Conservation (phyloP, 2,113 vertebrate species). For the Climacteris rufus region DNA sequence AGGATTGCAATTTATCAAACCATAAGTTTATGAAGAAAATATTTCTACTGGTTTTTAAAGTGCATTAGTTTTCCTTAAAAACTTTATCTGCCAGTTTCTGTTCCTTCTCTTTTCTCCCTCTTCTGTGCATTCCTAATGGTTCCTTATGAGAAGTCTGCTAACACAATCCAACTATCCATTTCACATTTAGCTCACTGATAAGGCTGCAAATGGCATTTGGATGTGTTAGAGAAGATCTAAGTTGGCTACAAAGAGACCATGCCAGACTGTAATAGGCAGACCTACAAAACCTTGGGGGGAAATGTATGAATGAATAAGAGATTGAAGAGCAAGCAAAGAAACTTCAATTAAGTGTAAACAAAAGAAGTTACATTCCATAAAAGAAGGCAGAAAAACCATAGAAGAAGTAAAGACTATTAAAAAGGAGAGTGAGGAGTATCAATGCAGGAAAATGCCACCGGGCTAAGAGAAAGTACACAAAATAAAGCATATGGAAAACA, state of each 20-base stretch:
- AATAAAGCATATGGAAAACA: neutral
- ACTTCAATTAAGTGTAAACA: neutral
- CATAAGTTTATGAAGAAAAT: neutral
- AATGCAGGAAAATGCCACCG: neutral
- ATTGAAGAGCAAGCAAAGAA: neutral
- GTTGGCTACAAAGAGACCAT: neutral
- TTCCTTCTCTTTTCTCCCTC: neutral
- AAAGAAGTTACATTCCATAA: neutral
- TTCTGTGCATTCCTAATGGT: neutral
- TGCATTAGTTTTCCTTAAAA: neutral
- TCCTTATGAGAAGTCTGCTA: neutral
- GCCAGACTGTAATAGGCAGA: neutral
- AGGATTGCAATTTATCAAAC: neutral
- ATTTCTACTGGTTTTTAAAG: neutral
- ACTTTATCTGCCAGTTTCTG: neutral
- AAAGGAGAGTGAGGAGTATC: neutral
- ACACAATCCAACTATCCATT: neutral
- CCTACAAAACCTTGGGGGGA: neutral
- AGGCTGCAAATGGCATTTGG: neutral
- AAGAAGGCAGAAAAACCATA: neutral
- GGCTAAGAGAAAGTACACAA: neutral
- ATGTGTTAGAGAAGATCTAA: neutral
- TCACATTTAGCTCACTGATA: neutral
- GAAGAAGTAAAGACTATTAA: neutral
- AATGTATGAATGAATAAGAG: neutral